Percentiles rank a stretch among this genome's conserved stretches.
These are phyloP conservation scores for Hemiscyllium ocellatum DNA, from an alignment of 2,113 vertebrate species.

Conservation along the genomic window DNA sequence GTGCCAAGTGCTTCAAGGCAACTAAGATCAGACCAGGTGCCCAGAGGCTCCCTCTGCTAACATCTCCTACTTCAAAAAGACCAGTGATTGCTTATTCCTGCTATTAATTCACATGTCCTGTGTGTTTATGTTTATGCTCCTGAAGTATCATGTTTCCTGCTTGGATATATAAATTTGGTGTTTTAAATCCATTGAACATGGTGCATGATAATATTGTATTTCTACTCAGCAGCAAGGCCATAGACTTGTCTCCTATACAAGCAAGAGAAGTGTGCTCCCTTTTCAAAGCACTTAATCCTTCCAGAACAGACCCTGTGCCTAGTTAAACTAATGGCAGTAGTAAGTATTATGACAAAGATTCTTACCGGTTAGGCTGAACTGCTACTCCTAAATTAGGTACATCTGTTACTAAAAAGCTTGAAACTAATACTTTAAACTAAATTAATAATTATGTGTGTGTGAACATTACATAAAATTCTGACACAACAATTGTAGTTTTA, in stretches of 20 bases:
- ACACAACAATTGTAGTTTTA: neutral
- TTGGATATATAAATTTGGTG: neutral
- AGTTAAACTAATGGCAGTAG: neutral
- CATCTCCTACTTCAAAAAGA: neutral
- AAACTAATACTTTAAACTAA: neutral
- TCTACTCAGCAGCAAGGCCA: neutral
- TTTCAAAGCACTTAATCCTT: neutral
- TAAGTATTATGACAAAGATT: neutral
- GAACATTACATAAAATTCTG: neutral
- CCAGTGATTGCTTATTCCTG: neutral
- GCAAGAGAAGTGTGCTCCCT: neutral
- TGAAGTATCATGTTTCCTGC: neutral
- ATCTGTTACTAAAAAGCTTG: neutral
- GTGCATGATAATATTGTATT: neutral
- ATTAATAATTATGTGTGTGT: neutral
- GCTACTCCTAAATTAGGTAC: neutral
- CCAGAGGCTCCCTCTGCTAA: neutral
- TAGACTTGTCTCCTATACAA: neutral
- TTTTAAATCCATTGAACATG: neutral
- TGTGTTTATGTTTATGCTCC: neutral
- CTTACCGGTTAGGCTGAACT: neutral
- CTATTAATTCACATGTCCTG: too few relatives aligned
- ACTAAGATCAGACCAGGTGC: neutral
- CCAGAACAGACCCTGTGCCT: neutral
- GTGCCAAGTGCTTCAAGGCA: neutral